Evolutionary conservation across 1,140 invertebrate species (phyloP).

Genomic region (Reticulitermes speratus): DNA sequence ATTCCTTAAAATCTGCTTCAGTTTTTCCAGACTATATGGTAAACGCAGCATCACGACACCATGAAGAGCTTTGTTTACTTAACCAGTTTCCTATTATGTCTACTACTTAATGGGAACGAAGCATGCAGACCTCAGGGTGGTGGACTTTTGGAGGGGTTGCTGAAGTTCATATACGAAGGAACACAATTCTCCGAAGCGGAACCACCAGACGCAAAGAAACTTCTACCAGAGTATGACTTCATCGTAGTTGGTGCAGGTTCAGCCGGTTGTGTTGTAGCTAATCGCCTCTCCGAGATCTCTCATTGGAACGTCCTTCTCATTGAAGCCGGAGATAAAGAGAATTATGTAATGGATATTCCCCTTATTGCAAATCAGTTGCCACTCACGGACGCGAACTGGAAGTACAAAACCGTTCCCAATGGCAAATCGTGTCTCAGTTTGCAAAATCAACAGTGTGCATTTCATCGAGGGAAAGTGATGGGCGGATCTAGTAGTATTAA

Average conservation of each 20-base stretch:
- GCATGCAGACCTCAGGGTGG: too few relatives aligned
- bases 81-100: too few relatives aligned
- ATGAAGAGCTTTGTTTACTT: too few relatives aligned
- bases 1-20: too few relatives aligned
- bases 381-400: conserved; percentile 49
- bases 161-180: background rate
- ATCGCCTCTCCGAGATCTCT: conserved; percentile 45
- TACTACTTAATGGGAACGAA: too few relatives aligned
- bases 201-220: background rate
- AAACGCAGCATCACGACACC: too few relatives aligned
- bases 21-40: too few relatives aligned
- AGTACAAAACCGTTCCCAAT: conserved; percentile 52
- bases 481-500: conserved; percentile 63
- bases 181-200: background rate
- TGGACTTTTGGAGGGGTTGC: background rate
- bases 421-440: conserved; percentile 48
- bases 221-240: conserved; percentile 36
- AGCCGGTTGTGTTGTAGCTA: conserved; percentile 54
- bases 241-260: conserved; percentile 53
- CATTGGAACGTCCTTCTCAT: conserved; percentile 49
- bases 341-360: conserved; percentile 38
- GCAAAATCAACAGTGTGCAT: conserved; percentile 44
- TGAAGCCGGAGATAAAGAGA: conserved; percentile 49
- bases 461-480: conserved; percentile 48
- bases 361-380: conserved; percentile 35